Conservation (phyloP, 2,113 vertebrate species). For the Mesoclemmys tuberculata region DNA sequence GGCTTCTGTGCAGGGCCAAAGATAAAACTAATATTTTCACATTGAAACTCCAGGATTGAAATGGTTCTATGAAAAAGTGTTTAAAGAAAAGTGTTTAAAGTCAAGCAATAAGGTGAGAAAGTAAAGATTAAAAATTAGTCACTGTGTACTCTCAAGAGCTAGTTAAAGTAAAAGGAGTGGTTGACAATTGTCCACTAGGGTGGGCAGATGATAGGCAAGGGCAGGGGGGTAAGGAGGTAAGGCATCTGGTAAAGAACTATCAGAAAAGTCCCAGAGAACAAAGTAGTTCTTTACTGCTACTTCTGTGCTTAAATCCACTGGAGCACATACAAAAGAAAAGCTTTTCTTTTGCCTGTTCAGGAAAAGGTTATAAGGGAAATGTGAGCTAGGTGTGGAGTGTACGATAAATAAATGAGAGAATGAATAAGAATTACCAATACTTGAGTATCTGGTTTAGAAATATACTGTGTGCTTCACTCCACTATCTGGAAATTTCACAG, state of each 20-base stretch:
- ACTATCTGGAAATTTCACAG: not conserved
- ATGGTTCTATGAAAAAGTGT: not conserved
- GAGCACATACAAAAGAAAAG: not conserved
- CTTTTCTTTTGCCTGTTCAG: not conserved
- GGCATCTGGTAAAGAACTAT: not conserved
- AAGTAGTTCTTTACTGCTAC: not conserved
- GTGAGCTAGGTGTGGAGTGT: not conserved
- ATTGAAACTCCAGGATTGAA: not conserved
- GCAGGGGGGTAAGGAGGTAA: not conserved
- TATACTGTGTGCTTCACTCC: not conserved
- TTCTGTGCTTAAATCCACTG: not conserved
- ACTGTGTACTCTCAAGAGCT: not conserved
- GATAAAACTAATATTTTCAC: not conserved
- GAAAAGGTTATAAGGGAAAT: not conserved
- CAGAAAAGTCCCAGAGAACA: not conserved
- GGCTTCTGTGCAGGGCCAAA: not conserved
- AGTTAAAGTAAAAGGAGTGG: not conserved
- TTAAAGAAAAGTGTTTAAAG: not conserved
- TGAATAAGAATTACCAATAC: not conserved
- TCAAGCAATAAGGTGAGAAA: not conserved
- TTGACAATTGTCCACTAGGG: not conserved
- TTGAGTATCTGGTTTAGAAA: not conserved
- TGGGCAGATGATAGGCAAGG: not conserved
- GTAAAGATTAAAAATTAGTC: not conserved
- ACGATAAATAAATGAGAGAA: not conserved